These are phyloP conservation scores for Lycocerus yunnanus DNA, from an alignment of 2,888 invertebrate species.

Conservation along the genomic window DNA sequence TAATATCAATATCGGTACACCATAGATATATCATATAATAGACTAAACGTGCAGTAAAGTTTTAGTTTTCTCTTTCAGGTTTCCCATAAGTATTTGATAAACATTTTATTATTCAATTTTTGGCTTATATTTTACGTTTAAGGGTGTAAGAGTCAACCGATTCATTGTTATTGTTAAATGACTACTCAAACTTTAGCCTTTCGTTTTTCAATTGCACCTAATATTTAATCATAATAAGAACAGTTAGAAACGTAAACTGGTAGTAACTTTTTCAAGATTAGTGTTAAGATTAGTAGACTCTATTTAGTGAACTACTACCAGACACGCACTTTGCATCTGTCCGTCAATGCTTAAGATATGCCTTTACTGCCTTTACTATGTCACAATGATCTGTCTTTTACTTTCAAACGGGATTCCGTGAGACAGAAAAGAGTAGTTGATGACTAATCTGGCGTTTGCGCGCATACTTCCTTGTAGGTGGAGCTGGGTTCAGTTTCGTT, in stretches of 20 bases:
- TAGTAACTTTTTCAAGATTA: conserved; percentile 17
- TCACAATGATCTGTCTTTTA: conserved; percentile 11
- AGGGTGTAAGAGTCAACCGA: neutral
- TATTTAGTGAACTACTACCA: conserved; percentile 14
- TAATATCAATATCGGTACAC: neutral
- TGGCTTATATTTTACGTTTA: too few species aligned
- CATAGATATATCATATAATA: neutral
- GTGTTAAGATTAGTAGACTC: conserved; percentile 12
- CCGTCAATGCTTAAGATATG: neutral
- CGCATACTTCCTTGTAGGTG: conserved; percentile 47
- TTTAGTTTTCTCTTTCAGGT: neutral
- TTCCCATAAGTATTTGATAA: neutral
- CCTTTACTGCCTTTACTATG: conserved; percentile 8
- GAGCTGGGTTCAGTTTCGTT: conserved; percentile 52
- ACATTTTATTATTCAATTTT: neutral
- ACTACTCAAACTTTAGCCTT: neutral
- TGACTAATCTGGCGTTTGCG: conserved; percentile 47
- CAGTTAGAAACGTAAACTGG: conserved; percentile 10
- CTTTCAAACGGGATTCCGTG: conserved; percentile 10
- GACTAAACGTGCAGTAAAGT: neutral
- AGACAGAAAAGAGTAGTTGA: conserved; percentile 33
- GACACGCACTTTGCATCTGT: conserved; percentile 23
- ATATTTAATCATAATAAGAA: neutral
- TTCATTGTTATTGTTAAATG: neutral
- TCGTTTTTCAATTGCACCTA: neutral